These are phyloP conservation scores for Pluvianellus socialis DNA, from an alignment of 2,113 vertebrate genomes.

Conservation along the genomic window DNA sequence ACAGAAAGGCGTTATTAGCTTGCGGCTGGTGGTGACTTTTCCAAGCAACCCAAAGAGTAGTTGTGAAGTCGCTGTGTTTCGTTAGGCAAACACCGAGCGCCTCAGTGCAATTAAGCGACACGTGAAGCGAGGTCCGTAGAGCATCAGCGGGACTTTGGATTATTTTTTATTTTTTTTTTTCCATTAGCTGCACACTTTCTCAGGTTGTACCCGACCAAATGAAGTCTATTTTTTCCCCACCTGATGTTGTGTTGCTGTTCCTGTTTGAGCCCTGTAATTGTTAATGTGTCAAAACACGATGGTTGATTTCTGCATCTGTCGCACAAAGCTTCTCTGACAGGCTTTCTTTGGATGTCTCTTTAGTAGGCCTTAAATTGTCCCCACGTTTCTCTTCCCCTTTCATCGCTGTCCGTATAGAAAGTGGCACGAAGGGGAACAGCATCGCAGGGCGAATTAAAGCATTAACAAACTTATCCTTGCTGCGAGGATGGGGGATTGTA, in stretches of 20 bases:
- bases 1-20: background rate
- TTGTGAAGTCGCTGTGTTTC: background rate
- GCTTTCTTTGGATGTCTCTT: background rate
- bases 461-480: background rate
- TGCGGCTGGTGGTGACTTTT: background rate
- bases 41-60: conserved; percentile 11
- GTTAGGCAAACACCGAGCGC: fast-evolving
- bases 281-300: background rate
- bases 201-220: conserved; percentile 31
- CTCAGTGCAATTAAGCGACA: background rate
- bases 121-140: background rate
- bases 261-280: background rate
- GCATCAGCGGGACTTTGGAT: background rate
- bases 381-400: background rate
- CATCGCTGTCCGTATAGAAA: background rate
- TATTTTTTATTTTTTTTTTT: background rate
- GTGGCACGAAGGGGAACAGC: background rate
- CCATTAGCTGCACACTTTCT: background rate
- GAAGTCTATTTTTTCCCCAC: background rate
- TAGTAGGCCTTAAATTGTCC: background rate
- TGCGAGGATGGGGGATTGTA: background rate
- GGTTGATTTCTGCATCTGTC: background rate
- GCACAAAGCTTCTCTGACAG: background rate
- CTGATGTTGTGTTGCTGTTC: background rate
- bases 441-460: background rate